Evolutionary conservation across 2,113 vertebrate species (phyloP).

Genomic region (Mungos mungo): DNA sequence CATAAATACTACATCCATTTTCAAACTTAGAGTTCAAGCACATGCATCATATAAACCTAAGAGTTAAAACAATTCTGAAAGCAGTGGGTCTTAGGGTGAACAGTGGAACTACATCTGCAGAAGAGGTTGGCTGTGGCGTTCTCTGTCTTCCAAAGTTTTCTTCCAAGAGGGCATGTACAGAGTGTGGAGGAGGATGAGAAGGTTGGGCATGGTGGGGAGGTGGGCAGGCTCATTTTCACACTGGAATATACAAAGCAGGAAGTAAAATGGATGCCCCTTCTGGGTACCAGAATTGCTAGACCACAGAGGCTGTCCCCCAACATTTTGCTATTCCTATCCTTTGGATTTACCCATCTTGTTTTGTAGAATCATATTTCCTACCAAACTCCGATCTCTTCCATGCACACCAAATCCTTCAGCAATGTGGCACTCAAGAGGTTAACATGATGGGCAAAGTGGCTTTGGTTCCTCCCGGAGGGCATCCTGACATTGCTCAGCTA

Average conservation of each 20-base stretch:
- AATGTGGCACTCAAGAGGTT: background rate
- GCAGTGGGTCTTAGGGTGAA: background rate
- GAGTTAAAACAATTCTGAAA: background rate
- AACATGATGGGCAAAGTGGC: background rate
- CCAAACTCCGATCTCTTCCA: background rate
- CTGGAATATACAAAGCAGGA: background rate
- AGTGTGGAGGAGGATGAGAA: background rate
- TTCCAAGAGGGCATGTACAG: background rate
- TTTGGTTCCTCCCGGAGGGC: background rate
- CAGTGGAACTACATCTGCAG: background rate
- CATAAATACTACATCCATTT: background rate
- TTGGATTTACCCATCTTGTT: background rate
- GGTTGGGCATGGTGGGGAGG: background rate
- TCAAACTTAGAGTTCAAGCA: background rate
- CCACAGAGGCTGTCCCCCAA: background rate
- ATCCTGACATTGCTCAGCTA: slow-evolving; percentile 5
- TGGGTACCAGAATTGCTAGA: background rate
- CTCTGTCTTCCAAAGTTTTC: background rate
- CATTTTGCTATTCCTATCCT: background rate
- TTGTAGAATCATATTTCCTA: background rate
- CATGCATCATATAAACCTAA: background rate
- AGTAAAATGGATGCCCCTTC: background rate
- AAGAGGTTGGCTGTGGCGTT: background rate
- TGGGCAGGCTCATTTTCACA: background rate
- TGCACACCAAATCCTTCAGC: background rate